Conservation (phyloP, 2,888 invertebrate genomes). For the Acanthococcus lagerstroemiae region DNA sequence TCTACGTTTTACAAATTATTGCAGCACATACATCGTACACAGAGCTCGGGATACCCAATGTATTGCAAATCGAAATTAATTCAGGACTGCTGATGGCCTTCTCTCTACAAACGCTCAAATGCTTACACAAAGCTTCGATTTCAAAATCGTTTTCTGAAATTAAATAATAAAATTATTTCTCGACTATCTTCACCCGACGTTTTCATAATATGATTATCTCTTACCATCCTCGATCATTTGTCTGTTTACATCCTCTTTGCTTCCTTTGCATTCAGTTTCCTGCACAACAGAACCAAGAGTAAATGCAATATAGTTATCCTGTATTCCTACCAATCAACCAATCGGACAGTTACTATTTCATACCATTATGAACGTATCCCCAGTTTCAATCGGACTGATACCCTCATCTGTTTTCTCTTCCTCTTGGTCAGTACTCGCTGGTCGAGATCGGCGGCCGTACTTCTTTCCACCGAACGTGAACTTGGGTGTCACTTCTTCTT, state of each 20-base stretch:
- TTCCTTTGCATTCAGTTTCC: too few species aligned
- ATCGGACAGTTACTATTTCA: too few species aligned
- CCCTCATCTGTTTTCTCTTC: conserved; percentile 40
- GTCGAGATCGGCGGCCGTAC: conserved; percentile 62
- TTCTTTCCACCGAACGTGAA: conserved; percentile 63
- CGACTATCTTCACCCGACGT: too few species aligned
- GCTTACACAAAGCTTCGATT: conserved; percentile 14
- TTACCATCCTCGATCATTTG: too few species aligned
- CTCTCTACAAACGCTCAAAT: conserved; percentile 10
- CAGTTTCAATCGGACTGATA: too few species aligned
- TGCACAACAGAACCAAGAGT: too few species aligned
- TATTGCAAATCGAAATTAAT: conserved; percentile 20
- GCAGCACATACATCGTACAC: background rate
- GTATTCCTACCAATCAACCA: too few species aligned
- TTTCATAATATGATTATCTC: too few species aligned
- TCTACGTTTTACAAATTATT: background rate
- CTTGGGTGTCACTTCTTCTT: conserved; percentile 62
- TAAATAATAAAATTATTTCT: too few species aligned
- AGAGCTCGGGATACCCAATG: conserved; percentile 15
- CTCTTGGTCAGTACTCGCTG: conserved; percentile 38
- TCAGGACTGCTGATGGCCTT: conserved; percentile 6
- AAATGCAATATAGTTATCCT: too few species aligned
- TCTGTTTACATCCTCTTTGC: too few species aligned
- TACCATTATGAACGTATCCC: too few species aligned
- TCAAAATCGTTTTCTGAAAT: conserved; percentile 11